phyloP scores from a whole-genome alignment of 2,797 vertebrate genomes.

The Botia almorhae region DNA sequence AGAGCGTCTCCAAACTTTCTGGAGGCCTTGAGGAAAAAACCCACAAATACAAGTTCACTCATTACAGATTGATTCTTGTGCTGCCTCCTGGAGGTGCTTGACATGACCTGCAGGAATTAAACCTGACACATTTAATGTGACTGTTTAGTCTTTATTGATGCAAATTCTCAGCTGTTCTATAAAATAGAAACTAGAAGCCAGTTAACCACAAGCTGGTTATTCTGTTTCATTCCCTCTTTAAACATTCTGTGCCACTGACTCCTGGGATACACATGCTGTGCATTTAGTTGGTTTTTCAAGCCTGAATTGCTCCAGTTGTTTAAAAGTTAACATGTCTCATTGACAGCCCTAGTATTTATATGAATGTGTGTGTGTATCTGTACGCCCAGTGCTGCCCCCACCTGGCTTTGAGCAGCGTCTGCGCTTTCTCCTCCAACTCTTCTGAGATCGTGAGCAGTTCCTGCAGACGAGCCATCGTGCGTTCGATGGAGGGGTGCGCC shows the following conservation, averaged over 20 bases:
- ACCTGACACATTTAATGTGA: background rate
- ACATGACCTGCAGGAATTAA: background rate
- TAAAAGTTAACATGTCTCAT: background rate
- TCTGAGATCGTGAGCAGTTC: constrained; percentile 93
- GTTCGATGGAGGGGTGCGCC: constrained; percentile 87
- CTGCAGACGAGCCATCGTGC: constrained; percentile 92
- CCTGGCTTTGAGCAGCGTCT: constrained; percentile 90
- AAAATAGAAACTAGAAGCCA: background rate
- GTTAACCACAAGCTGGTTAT: background rate
- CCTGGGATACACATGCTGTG: background rate
- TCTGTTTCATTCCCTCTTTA: background rate
- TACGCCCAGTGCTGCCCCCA: constrained; percentile 64
- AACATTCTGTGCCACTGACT: too few relatives aligned
- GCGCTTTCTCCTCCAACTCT: constrained; percentile 94
- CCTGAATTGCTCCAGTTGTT: background rate
- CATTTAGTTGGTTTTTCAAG: background rate
- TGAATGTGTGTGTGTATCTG: background rate
- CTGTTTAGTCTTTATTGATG: background rate
- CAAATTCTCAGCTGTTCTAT: background rate
- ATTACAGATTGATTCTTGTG: background rate
- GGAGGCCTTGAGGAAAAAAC: constrained; percentile 80
- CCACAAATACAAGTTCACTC: background rate
- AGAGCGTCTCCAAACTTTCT: constrained; percentile 85
- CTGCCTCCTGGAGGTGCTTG: constrained; percentile 3
- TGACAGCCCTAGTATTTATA: background rate